These are phyloP conservation scores for Sclerurus mexicanus DNA, from an alignment of 2,113 vertebrate species.

Conservation along the genomic window DNA sequence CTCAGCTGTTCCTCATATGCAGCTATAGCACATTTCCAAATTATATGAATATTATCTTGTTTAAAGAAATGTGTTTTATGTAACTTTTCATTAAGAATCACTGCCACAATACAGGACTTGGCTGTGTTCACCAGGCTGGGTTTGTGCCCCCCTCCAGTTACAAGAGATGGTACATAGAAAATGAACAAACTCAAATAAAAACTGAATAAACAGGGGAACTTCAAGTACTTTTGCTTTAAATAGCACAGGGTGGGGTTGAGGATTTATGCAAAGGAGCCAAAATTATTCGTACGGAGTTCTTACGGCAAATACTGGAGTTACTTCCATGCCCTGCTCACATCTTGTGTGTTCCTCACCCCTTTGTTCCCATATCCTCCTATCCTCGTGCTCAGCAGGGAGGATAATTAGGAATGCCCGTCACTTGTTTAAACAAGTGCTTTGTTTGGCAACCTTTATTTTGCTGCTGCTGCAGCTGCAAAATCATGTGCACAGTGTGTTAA, in stretches of 20 bases:
- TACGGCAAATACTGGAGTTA: neutral
- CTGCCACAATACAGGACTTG: neutral
- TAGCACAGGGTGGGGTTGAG: neutral
- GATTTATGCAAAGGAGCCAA: neutral
- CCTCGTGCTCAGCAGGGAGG: neutral
- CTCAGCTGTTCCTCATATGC: neutral
- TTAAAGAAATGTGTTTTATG: neutral
- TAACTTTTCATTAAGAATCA: neutral
- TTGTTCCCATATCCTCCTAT: neutral
- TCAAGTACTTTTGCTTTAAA: neutral
- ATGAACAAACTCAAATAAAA: neutral
- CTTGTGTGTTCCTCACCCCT: neutral
- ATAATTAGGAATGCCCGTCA: slow-evolving; percentile 18
- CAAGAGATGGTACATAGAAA: neutral
- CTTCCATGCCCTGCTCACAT: neutral
- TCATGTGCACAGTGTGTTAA: slow-evolving; percentile 60
- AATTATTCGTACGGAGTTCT: neutral
- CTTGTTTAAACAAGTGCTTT: slow-evolving; percentile 47
- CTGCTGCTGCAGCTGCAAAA: slow-evolving; percentile 45
- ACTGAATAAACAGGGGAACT: neutral
- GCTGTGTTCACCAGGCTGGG: neutral
- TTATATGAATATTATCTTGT: neutral
- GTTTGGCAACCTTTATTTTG: slow-evolving; percentile 56
- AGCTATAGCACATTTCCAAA: neutral
- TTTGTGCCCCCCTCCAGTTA: neutral